Conservation (phyloP, 2,888 invertebrate species). For the Cantharis flavilabris region DNA sequence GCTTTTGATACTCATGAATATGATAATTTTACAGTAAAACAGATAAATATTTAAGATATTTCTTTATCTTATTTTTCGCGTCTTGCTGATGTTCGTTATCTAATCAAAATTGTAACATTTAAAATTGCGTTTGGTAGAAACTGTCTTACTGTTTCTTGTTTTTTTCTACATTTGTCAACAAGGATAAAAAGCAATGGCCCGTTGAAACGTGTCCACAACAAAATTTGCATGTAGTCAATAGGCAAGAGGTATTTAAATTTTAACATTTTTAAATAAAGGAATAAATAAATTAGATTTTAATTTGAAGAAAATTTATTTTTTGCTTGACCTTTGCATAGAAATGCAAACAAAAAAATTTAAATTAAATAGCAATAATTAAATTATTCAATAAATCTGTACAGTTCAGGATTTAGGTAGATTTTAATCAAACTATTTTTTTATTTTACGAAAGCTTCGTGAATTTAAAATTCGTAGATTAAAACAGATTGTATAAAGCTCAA, state of each 20-base stretch:
- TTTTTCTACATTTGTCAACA: background rate
- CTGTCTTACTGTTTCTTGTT: background rate
- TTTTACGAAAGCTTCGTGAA: too few species aligned
- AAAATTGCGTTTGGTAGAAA: background rate
- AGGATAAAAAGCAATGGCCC: background rate
- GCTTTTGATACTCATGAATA: conserved; percentile 3
- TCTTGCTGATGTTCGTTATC: background rate
- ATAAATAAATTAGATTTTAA: background rate
- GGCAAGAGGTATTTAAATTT: background rate
- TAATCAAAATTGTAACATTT: background rate
- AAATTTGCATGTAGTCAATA: background rate
- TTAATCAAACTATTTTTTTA: too few species aligned
- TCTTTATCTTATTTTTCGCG: background rate
- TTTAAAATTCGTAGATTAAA: too few species aligned
- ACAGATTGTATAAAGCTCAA: too few species aligned
- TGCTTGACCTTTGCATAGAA: background rate
- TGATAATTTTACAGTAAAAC: conserved; percentile 1
- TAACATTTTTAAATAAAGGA: background rate
- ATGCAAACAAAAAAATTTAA: background rate
- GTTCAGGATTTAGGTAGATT: background rate
- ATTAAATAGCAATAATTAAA: background rate
- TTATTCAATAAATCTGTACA: background rate
- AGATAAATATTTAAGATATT: background rate
- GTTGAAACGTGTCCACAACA: background rate
- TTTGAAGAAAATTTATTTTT: background rate